Base-by-base conservation (phyloP, 2,888 invertebrate genomes). In the Hemistola chrysoprasaria region DNA sequence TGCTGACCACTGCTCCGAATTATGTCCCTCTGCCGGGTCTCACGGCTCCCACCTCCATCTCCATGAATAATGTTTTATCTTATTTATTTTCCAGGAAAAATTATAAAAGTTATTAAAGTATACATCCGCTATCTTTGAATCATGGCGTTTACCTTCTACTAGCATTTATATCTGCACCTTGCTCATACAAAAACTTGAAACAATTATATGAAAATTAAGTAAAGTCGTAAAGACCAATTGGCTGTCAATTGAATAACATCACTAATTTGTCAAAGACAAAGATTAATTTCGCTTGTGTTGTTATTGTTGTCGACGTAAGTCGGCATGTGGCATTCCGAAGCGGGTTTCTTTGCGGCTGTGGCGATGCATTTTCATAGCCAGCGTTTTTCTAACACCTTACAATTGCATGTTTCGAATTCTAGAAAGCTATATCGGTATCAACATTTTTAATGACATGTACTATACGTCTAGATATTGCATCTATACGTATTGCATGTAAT, bases 301-400 rank as follows among this genome's bases (percentile, higher is more conserved):
- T 59, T 56, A 72, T 59, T 59, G 69, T 71, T 74, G 70, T 69
- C 71, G 72, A 73, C 75, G 67, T 68, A 67, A 68, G 71, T 71
- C 72, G 64, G 68, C 75, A 72, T 77, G 75, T 74, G 71, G 78
- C 77, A 86, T 86, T 83, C 83, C 78, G 49, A 49, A 62, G 72
- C 81, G 63, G 78, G 87, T 86, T 86, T 87, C 85, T 87, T 82
- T 71, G 71, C 62, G 52, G 16, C 16, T n/a, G 16, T 4, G 16
- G 56, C 66, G 59, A 75, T 85, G 78, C 80, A 87, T 88, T 88
- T 88, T 86, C 85, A 88, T 85, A 76, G 78, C 73, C 65, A 68
- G 69, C 75, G 84, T 87, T 88, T 88, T 88, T 87, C 87, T 83
- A 66, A 83, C 87, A 87, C 87, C 87, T 85, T 74, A 79, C 84